phyloP scores from a whole-genome alignment of 2,888 invertebrate genomes.

The Eubasilissa splendida region DNA sequence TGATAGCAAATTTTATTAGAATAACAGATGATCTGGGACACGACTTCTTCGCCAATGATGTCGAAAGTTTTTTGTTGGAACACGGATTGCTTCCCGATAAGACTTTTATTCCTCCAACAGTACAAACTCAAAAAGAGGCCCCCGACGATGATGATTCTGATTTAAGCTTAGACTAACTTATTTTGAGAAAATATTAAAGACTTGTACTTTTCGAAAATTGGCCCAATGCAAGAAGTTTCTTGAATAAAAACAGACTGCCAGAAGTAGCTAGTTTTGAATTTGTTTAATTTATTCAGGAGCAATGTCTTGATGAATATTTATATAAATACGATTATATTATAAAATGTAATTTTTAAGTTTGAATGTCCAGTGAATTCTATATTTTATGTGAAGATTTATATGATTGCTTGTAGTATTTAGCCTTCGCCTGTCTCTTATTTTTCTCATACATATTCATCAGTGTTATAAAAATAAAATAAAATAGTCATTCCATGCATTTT shows the following conservation, averaged over 20 bases:
- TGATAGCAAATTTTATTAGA: constrained; percentile 94
- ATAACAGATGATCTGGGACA: constrained; percentile 90
- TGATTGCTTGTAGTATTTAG: too few relatives aligned
- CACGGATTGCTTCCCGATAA: constrained; percentile 86
- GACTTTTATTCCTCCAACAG: constrained; percentile 71
- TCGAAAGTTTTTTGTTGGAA: constrained; percentile 92
- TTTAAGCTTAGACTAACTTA: constrained; percentile 55
- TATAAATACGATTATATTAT: too few relatives aligned
- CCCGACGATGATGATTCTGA: constrained; percentile 65
- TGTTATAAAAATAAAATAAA: too few relatives aligned
- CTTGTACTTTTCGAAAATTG: background rate
- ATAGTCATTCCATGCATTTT: too few relatives aligned
- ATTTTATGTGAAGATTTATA: too few relatives aligned
- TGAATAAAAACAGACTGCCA: background rate
- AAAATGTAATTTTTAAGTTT: too few relatives aligned
- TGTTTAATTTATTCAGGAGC: background rate
- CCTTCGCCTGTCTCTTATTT: too few relatives aligned
- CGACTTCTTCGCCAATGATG: constrained; percentile 92
- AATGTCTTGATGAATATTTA: too few relatives aligned
- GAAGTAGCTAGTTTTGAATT: background rate
- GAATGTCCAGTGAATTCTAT: too few relatives aligned
- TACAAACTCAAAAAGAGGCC: constrained; percentile 60
- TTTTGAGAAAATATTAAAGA: background rate
- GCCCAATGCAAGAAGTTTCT: background rate
- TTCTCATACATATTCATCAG: too few relatives aligned